phyloP scores from a whole-genome alignment of 2,113 vertebrate species.

The Ceyx melanurus region DNA sequence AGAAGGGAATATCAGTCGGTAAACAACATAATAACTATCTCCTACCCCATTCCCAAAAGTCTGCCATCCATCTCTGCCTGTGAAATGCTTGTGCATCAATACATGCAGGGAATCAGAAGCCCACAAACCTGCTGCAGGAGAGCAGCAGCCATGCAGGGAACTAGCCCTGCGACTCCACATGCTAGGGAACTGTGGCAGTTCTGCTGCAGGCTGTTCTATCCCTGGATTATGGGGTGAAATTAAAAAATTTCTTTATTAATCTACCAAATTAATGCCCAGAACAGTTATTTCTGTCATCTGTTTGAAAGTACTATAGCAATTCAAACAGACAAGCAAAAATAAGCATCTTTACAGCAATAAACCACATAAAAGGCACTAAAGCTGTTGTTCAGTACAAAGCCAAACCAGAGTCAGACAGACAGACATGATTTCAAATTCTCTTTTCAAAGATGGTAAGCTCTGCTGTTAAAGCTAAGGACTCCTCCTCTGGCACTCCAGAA shows the following conservation, averaged over 20 bases:
- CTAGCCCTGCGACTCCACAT: neutral
- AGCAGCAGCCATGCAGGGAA: accelerated
- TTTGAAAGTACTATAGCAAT: neutral
- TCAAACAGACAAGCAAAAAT: neutral
- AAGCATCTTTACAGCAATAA: neutral
- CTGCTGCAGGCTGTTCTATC: neutral
- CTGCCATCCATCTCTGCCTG: neutral
- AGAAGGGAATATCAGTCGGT: neutral
- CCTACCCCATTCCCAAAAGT: neutral
- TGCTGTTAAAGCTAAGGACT: neutral
- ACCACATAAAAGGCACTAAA: neutral
- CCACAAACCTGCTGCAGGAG: neutral
- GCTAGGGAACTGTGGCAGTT: neutral
- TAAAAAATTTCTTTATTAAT: neutral
- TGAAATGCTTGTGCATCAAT: neutral
- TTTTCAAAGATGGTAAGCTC: neutral
- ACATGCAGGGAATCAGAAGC: neutral
- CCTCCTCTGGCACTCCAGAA: neutral
- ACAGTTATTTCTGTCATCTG: neutral
- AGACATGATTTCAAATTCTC: neutral
- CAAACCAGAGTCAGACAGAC: neutral
- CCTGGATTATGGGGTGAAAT: neutral
- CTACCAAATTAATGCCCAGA: neutral
- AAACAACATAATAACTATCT: neutral
- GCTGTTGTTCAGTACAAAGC: neutral